Evolutionary conservation across 2,113 vertebrate genomes (phyloP).

Genomic region (Semnopithecus entellus): DNA sequence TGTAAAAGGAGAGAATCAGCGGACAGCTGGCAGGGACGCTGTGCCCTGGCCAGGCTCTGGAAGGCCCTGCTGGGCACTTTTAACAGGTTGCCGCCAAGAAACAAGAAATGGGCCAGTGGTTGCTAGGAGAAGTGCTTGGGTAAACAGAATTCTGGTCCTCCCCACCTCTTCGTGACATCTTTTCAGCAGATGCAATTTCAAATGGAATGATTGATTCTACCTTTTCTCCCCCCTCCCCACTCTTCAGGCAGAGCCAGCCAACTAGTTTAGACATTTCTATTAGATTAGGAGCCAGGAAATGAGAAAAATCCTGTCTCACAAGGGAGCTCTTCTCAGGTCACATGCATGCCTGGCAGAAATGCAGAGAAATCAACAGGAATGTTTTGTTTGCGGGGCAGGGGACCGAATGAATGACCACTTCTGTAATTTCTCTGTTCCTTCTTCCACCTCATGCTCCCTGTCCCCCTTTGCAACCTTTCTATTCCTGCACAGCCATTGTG

Average conservation of each 20-base stretch:
- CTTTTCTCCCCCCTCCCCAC: neutral
- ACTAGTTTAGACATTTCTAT: constrained; percentile 71
- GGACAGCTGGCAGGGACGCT: neutral
- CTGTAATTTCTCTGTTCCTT: neutral
- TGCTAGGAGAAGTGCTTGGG: neutral
- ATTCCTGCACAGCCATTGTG: rapidly evolving
- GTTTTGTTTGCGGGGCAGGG: neutral
- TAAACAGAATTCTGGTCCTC: neutral
- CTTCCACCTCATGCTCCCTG: neutral
- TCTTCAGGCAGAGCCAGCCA: constrained; percentile 53
- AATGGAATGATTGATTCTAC: constrained; percentile 45
- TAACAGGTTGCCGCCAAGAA: neutral
- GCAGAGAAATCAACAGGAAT: constrained; percentile 18
- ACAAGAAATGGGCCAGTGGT: neutral
- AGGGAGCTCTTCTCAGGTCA: constrained; percentile 41
- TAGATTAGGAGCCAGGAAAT: constrained; percentile 76
- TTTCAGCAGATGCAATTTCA: constrained; percentile 29
- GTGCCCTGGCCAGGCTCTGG: neutral
- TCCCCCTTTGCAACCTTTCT: neutral
- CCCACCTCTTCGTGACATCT: neutral
- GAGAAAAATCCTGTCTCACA: constrained; percentile 66
- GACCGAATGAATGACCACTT: neutral
- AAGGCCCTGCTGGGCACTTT: neutral
- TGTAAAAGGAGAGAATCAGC: neutral
- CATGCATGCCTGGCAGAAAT: neutral